Base-by-base conservation (phyloP, 92 coral and sea anemone species). In the Muricea muricata region DNA sequence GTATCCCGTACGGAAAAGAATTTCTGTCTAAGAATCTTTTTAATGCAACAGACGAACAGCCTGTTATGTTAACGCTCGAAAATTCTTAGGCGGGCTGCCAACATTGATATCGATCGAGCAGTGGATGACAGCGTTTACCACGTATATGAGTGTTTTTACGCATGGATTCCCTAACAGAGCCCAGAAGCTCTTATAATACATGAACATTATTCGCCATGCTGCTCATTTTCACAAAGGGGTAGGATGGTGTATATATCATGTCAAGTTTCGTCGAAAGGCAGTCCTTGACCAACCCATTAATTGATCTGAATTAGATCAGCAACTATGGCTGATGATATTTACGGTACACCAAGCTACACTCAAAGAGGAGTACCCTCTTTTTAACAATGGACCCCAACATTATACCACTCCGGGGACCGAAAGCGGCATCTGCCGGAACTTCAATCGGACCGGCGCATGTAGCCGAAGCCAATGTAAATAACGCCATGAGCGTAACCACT, bases 301-400 rank as follows among this genome's bases (percentile, higher is more conserved):
- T 5, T 89, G 92, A 83, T 89, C 89, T 9, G 40, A 56, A 20
- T 29, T 84, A n/a, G 92, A 84, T 48, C 75, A 84, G 46, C 89
- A 84, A 14, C 20, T 84, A 12, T 89, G 89, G 89, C 69, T 89
- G 2, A 89, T 73, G 10, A 79, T 84, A 6, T 89, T 89, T 54
- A 89, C 92, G 0, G 89, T 89, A 56, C 52, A 86, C 1, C 89
- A 86, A 20, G 42, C 72, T 14, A 78, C 31, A 21, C 37, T 89
- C 0, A 58, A 34, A 29, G 89, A 85, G 86, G 86, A 89, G 46
- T 84, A 84, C 31, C 89, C 92, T 84, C 89, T 84, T 88, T 78
- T 88, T 39, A 0, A 33, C 28, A 60, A 87, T 20, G 84, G 91
- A 88, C 88, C 91, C 91, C 76, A 77, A 50, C 54, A 23, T 29